A percentile compares a stretch with the other conserved stretches of the same genome.
phyloP scores from a whole-genome alignment of 2,888 invertebrate genomes.

The Nudaria mundana region DNA sequence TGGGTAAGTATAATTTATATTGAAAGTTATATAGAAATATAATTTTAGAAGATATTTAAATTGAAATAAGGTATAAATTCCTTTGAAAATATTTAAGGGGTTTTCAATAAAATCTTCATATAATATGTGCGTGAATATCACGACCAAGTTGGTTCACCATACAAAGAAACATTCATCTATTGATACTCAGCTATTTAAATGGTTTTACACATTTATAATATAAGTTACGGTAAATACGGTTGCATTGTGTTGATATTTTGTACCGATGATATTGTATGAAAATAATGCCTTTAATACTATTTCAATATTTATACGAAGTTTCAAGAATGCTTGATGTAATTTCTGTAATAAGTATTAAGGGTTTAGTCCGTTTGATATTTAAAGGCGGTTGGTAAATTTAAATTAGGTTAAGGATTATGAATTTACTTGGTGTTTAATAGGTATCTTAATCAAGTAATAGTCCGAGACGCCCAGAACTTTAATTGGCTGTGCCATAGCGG shows the following conservation, averaged over 20 bases:
- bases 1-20: neutral
- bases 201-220: slow-evolving; percentile 81
- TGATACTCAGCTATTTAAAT: slow-evolving; percentile 77
- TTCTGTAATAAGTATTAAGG: slow-evolving; percentile 31
- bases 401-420: neutral
- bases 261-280: slow-evolving; percentile 72
- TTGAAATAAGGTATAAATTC: slow-evolving; percentile 27
- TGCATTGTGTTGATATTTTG: slow-evolving; percentile 64
- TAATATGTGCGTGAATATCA: slow-evolving; percentile 78
- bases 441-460: too few relatives aligned
- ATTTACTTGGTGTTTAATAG: neutral
- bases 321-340: slow-evolving; percentile 45
- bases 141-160: slow-evolving; percentile 79
- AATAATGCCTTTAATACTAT: slow-evolving; percentile 75
- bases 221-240: slow-evolving; percentile 74
- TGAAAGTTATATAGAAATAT: neutral
- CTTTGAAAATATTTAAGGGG: slow-evolving; percentile 11
- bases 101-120: slow-evolving; percentile 52
- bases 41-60: slow-evolving; percentile 16
- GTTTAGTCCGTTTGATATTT: slow-evolving; percentile 29
- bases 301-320: slow-evolving; percentile 69
- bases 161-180: slow-evolving; percentile 77
- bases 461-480: too few relatives aligned
- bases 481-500: too few relatives aligned
- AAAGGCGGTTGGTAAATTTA: neutral